Base-by-base conservation (phyloP, 2,113 vertebrate species). In the Tragelaphus imberbis region DNA sequence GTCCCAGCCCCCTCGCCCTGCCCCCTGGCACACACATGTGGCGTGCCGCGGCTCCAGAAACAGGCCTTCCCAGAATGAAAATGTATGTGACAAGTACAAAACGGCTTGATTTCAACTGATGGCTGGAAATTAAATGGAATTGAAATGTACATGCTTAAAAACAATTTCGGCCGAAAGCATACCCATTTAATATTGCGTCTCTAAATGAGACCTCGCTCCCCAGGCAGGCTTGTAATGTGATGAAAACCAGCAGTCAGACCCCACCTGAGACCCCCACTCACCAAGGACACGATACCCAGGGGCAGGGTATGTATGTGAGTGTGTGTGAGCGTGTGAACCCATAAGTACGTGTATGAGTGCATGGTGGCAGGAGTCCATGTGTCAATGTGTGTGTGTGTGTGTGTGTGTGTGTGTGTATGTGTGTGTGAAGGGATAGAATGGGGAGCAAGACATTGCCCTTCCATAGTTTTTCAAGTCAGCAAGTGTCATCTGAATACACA, bases 131-230 rank as follows among this genome's bases (percentile, higher is more conserved):
- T 0, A 53, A 88, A 81, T 82, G 84, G 81, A 86, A 92, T n/a
- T 84, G 96, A 98, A 96, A 94, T 12, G 65, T 6, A 30, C 84
- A 95, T 2, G 12, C 81, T 95, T 86, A 91, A 80, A 95, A 97
- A 80, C 49, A 44, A 96, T 81, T 51, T 97, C 23, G 4, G 71
- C 3, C 7, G 28, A 85, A 90, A 91, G 63, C 49, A 58, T 33
- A 36, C 33, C 84, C 44, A 30, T 49, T 91, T 91, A 61, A 93
- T 51, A 85, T 65, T n/a, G 71, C 9, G 3, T 80, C 90, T 82
- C 94, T 82, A 58, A 91, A 90, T 7, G 16, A 95, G 68, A 40
- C 55, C 95, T 91, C 8, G 0, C 58, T 97, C 93, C 84, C 81
- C 25, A 53, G 88, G 88, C 77, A 55, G 89, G 80, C 88, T 49